Base-by-base conservation (phyloP, 2,888 invertebrate species). In the Encarsia formosa region DNA sequence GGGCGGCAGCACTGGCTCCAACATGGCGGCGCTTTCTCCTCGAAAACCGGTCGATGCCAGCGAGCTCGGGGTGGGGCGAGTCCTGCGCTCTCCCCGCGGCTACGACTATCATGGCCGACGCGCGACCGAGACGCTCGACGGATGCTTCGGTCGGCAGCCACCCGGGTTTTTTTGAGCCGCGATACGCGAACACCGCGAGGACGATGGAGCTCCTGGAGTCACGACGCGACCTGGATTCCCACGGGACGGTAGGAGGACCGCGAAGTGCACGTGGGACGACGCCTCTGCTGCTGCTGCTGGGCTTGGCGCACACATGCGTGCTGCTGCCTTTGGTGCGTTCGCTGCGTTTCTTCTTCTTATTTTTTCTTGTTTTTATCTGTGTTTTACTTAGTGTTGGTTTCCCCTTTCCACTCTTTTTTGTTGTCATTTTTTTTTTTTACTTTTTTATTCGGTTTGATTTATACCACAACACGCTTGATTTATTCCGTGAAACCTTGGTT, bases 131-230 rank as follows among this genome's bases (percentile, higher is more conserved):
- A 44, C 5, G 16, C 31, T 49, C 38, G 41, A 45, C 49, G 43
- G 41, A 48, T 51, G 51, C 41, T 48, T 44, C 49, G 54, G 48
- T 48, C 51, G 51, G 48, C 48, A 32, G 20, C 5, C 32, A n/a
- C 35, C 42, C 2, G 6, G 41, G 29, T 16, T 22, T 38, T n/a
- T 45, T 16, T 41, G 32, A 41, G 49, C 19, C 2, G n/a, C n/a
- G n/a, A n/a, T n/a, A n/a, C n/a, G n/a, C n/a, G n/a, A n/a, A n/a
- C n/a, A n/a, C n/a, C n/a, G n/a, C n/a, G n/a, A n/a, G n/a, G n/a
- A n/a, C n/a, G n/a, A n/a, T n/a, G n/a, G n/a, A n/a, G n/a, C n/a
- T n/a, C n/a, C n/a, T n/a, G n/a, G n/a, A n/a, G n/a, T n/a, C n/a
- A n/a, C n/a, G n/a, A n/a, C n/a, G n/a, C n/a, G n/a, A n/a, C n/a